phyloP scores from a whole-genome alignment of 2,113 vertebrate genomes.

The Eupsittula cactorum region DNA sequence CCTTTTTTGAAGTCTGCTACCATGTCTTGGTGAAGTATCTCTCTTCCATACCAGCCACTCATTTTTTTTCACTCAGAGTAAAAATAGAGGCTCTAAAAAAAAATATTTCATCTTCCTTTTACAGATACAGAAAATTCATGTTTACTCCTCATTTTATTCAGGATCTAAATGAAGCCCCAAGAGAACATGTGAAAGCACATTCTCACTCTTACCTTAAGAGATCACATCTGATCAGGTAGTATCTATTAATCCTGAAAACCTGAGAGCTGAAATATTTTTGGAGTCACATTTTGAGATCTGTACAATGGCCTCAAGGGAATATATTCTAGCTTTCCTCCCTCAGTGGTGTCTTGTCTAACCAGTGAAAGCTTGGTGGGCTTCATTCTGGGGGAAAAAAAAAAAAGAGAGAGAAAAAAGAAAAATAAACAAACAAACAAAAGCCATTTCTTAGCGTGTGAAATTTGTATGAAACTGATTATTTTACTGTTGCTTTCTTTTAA shows the following conservation, averaged over 20 bases:
- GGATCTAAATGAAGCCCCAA: background rate
- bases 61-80: background rate
- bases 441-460: background rate
- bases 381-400: no score
- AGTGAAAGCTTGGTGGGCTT: background rate
- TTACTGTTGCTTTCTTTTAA: background rate
- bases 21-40: background rate
- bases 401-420: rapidly evolving
- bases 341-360: background rate
- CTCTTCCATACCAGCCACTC: background rate
- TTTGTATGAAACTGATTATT: background rate
- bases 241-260: background rate
- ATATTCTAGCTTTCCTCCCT: background rate
- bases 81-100: background rate
- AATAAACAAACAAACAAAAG: background rate
- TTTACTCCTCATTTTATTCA: background rate
- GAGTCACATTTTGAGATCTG: background rate
- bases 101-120: background rate
- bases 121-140: background rate
- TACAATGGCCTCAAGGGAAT: rapidly evolving
- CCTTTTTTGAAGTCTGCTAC: background rate
- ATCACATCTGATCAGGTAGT: background rate
- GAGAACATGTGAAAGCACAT: background rate
- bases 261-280: background rate
- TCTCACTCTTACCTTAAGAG: background rate